These are phyloP conservation scores for Brenthis ino DNA, from an alignment of 2,888 invertebrate species.

Conservation along the genomic window DNA sequence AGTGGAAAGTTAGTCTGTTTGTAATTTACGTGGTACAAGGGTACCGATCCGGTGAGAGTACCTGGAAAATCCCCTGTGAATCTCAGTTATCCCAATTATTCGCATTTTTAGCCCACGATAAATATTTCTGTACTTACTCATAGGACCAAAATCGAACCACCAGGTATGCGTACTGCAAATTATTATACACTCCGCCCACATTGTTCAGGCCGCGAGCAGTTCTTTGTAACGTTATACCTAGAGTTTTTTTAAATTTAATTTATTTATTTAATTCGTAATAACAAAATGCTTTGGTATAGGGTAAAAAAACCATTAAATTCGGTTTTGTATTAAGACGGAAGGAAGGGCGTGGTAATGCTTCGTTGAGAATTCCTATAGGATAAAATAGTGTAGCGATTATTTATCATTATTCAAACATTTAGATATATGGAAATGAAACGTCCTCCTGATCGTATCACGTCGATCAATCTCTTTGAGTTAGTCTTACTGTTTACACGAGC, in stretches of 20 bases:
- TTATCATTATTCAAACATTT: too few species aligned
- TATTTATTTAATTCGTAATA: too few species aligned
- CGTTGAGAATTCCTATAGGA: background rate
- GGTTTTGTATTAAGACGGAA: slow-evolving; percentile 5
- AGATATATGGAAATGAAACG: too few species aligned
- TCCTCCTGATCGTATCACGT: too few species aligned
- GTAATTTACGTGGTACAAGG: slow-evolving; percentile 1
- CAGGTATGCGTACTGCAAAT: slow-evolving; percentile 64
- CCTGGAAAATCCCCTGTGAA: slow-evolving; percentile 43
- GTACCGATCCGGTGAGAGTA: slow-evolving; percentile 1
- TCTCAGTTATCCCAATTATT: slow-evolving; percentile 38
- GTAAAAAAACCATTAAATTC: slow-evolving; percentile 27
- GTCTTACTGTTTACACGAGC: too few species aligned
- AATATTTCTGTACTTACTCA: slow-evolving; percentile 68
- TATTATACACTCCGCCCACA: slow-evolving; percentile 59
- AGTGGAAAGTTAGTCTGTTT: background rate
- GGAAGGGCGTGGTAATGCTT: background rate
- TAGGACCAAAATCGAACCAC: slow-evolving; percentile 67
- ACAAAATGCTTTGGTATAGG: slow-evolving; percentile 8
- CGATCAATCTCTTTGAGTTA: too few species aligned
- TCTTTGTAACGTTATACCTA: slow-evolving; percentile 43
- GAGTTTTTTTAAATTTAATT: background rate
- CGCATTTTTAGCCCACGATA: slow-evolving; percentile 46
- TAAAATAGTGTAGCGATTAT: background rate
- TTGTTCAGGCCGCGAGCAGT: slow-evolving; percentile 49